phyloP scores from a whole-genome alignment of 2,888 invertebrate species.

The Trisateles emortualis region DNA sequence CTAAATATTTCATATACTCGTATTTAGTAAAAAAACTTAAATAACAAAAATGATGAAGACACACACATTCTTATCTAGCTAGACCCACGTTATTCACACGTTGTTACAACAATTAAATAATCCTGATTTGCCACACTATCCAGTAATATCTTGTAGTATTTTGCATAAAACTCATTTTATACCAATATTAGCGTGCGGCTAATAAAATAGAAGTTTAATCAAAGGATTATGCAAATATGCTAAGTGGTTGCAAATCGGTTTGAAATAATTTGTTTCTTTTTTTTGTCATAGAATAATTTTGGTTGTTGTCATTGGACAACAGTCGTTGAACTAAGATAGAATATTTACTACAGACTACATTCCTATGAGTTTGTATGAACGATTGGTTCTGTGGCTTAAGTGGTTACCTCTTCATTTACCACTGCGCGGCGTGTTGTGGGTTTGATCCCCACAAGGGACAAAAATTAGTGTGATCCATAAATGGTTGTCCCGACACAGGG shows the following conservation, averaged over 20 bases:
- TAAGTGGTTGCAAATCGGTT: slow-evolving; percentile 32
- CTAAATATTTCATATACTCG: no score
- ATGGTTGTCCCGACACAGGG: no score
- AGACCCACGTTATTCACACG: slow-evolving; percentile 27
- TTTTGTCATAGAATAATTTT: neutral
- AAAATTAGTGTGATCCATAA: no score
- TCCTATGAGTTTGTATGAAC: no score
- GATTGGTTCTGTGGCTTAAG: no score
- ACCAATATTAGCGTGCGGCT: slow-evolving; percentile 10
- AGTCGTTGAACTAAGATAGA: no score
- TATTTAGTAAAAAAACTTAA: no score
- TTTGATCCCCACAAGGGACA: no score
- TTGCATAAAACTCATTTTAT: slow-evolving; percentile 17
- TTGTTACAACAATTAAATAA: slow-evolving; percentile 28
- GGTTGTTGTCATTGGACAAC: neutral
- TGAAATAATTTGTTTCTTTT: slow-evolving; percentile 12
- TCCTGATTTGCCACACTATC: slow-evolving; percentile 24
- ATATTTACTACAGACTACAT: no score
- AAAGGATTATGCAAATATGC: slow-evolving; percentile 29
- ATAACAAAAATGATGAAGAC: no score
- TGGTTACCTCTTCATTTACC: no score
- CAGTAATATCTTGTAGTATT: slow-evolving; percentile 10
- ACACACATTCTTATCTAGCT: slow-evolving; percentile 22
- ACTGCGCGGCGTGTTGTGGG: no score
- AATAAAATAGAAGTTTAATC: slow-evolving; percentile 16